Percentiles rank a stretch among this genome's conserved stretches.
Evolutionary conservation across 2,888 invertebrate species (phyloP).

Genomic region (Caenorhabditis angaria): DNA sequence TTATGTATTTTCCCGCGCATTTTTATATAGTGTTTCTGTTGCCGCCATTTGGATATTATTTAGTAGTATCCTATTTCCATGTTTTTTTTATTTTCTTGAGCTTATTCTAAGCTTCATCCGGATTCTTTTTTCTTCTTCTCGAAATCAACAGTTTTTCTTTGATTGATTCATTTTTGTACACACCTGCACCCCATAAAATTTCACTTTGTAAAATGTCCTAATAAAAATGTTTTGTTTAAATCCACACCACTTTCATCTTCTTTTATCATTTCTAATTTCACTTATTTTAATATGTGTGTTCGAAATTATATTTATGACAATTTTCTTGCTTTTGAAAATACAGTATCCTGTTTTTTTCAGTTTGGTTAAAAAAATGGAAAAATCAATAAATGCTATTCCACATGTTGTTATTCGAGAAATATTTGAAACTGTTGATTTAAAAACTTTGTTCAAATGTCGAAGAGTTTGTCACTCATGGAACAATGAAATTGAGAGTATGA

Average conservation of each 20-base stretch:
- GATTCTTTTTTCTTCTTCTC: not conserved
- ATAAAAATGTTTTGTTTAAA: constrained; percentile 1
- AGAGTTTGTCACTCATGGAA: constrained; percentile 26
- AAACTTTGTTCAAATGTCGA: constrained; percentile 26
- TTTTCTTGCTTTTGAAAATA: no score
- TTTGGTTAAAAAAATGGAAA: not conserved
- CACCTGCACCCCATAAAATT: not conserved
- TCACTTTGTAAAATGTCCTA: not conserved
- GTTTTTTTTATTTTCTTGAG: not conserved
- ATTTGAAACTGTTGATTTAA: constrained; percentile 18
- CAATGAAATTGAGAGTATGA: constrained; percentile 16
- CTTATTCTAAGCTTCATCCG: not conserved
- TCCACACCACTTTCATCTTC: not conserved
- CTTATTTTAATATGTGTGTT: not conserved
- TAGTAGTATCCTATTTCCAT: not conserved
- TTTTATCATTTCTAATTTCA: not conserved
- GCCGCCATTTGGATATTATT: not conserved
- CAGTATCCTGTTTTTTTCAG: no score
- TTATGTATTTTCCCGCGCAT: constrained; percentile 2
- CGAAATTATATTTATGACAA: not conserved
- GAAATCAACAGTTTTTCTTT: not conserved
- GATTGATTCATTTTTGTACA: no score
- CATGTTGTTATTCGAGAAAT: constrained; percentile 28
- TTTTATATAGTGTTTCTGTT: constrained; percentile 18
- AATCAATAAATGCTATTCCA: not conserved